A percentile compares a stretch with the other conserved stretches of the same genome.
Evolutionary conservation across 2,888 invertebrate genomes (phyloP).

Genomic region (Salticus scenicus): DNA sequence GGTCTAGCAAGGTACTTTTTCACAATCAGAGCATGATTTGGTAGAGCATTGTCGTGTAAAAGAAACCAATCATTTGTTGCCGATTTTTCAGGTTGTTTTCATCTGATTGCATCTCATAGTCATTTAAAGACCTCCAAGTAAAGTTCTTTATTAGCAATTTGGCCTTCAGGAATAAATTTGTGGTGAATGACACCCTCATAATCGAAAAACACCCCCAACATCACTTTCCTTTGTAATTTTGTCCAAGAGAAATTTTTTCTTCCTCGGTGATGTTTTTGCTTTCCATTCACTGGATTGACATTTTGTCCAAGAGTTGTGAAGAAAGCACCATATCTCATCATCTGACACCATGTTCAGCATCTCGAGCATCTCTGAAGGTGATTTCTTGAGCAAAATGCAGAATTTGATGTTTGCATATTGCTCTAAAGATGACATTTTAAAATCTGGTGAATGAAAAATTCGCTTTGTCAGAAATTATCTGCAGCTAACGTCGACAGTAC

Average conservation of each 20-base stretch:
- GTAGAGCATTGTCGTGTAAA: no score
- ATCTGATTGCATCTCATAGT: no score
- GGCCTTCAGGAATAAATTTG: no score
- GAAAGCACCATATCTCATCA: background rate
- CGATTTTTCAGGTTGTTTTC: no score
- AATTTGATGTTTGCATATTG: conserved; percentile 43
- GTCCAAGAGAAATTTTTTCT: background rate
- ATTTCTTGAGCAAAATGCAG: conserved; percentile 34
- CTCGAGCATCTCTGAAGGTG: conserved; percentile 37
- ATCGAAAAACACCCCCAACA: background rate
- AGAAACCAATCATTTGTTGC: no score
- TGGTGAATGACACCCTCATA: background rate
- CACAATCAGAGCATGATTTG: no score
- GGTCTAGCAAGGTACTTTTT: no score
- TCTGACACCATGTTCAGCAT: conserved; percentile 33
- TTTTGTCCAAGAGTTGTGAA: no score
- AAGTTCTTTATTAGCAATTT: no score
- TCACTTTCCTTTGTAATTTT: background rate
- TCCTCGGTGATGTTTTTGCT: background rate
- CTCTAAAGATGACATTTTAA: conserved; percentile 23
- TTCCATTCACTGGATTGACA: no score
- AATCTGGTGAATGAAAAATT: conserved; percentile 24
- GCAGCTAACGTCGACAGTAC: conserved; percentile 1
- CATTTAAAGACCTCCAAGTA: no score
- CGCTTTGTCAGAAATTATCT: conserved; percentile 25